Percentiles rank a stretch among this genome's conserved stretches.
phyloP scores from a whole-genome alignment of 1,140 invertebrate genomes.

The Zeugodacus cucurbitae region DNA sequence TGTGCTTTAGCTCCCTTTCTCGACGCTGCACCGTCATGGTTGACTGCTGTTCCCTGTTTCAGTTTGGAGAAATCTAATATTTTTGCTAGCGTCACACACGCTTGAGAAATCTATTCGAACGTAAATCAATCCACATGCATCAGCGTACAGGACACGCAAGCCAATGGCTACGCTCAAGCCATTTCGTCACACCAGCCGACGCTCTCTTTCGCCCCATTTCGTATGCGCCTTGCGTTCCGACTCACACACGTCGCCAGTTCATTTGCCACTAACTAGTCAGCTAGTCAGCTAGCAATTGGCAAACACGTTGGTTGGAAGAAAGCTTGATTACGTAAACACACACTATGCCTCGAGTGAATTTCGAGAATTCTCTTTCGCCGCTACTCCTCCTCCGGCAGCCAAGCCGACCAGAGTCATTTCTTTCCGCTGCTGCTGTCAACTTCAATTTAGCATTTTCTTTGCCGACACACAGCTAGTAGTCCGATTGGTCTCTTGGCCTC shows the following conservation, averaged over 20 bases:
- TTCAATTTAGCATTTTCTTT: conserved; percentile 29
- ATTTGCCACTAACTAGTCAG: conserved; percentile 20
- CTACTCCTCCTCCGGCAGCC: background rate
- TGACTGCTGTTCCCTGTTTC: background rate
- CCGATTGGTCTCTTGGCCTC: background rate
- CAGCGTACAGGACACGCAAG: conserved; percentile 49
- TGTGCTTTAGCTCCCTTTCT: background rate
- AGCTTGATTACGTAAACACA: background rate
- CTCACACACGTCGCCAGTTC: background rate
- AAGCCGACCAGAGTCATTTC: background rate
- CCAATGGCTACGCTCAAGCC: background rate
- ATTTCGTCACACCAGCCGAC: background rate
- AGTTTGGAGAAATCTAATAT: conserved; percentile 44
- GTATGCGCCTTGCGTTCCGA: background rate
- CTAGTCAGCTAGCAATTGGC: background rate
- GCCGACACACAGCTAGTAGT: background rate
- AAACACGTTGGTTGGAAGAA: background rate
- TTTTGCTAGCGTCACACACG: conserved; percentile 22
- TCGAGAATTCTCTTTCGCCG: background rate
- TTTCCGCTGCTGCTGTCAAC: conserved; percentile 28
- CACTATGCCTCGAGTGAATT: background rate
- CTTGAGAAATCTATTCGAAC: conserved; percentile 64
- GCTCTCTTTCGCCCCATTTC: background rate
- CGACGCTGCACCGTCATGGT: background rate
- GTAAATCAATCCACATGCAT: conserved; percentile 64